phyloP scores from a whole-genome alignment of 2,113 vertebrate species.

The Dicerorhinus sumatrensis region DNA sequence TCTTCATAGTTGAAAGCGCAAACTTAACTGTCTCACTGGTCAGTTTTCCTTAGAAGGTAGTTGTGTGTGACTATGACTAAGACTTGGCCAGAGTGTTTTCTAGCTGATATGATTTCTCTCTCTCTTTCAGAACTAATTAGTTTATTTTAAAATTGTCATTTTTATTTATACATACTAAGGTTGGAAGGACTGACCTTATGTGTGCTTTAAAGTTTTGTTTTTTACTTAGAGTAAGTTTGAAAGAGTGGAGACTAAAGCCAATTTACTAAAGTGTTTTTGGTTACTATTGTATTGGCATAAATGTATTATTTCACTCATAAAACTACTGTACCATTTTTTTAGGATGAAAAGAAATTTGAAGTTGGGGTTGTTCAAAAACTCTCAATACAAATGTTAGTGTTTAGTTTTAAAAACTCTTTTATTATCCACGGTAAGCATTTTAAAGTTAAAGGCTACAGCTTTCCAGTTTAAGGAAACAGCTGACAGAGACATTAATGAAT shows the following conservation, averaged over 20 bases:
- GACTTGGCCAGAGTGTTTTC: not conserved
- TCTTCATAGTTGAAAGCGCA: constrained; percentile 17
- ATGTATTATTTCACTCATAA: constrained; percentile 11
- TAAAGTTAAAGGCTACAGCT: not conserved
- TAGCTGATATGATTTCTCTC: not conserved
- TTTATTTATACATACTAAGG: constrained; percentile 60
- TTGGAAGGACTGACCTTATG: constrained; percentile 18
- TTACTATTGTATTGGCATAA: not conserved
- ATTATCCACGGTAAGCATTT: not conserved
- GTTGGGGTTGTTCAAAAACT: not conserved
- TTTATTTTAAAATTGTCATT: constrained; percentile 60
- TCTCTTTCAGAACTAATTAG: constrained; percentile 33
- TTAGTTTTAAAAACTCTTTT: constrained; percentile 47
- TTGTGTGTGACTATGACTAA: constrained; percentile 50
- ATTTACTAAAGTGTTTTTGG: not conserved
- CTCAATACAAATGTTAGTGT: not conserved
- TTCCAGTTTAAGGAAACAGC: not conserved
- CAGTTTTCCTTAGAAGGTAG: constrained; percentile 24
- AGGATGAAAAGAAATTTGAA: not conserved
- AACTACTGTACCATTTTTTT: not conserved
- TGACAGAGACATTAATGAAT: not conserved
- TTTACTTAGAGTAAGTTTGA: constrained; percentile 47
- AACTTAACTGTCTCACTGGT: not conserved
- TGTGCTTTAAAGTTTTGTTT: constrained; percentile 47
- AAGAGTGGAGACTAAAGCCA: not conserved